Evolutionary conservation across 2,888 invertebrate genomes (phyloP).

Genomic region (Acleris cristana): DNA sequence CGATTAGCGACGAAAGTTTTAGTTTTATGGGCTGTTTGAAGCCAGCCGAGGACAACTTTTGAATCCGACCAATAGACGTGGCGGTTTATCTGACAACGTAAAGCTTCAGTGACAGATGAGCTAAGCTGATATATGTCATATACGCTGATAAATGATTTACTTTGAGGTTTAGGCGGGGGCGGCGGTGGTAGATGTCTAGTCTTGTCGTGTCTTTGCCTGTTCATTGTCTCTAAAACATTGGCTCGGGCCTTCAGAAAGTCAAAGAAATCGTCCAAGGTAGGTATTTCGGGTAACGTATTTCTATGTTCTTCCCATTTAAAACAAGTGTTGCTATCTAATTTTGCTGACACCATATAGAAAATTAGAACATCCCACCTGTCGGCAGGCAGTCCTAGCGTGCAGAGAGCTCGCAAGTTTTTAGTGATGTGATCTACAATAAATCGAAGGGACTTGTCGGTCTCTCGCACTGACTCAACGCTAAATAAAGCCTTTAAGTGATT

Average conservation of each 20-base stretch:
- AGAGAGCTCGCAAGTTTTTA: too few species aligned
- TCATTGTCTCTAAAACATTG: not conserved
- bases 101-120: constrained; percentile 20
- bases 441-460: not conserved
- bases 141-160: too few species aligned
- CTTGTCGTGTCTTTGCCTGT: too few species aligned
- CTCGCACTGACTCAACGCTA: not conserved
- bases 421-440: not conserved
- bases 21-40: not conserved
- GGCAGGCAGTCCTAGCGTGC: too few species aligned
- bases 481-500: not conserved
- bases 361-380: too few species aligned
- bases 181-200: too few species aligned
- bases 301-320: too few species aligned
- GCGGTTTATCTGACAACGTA: constrained; percentile 11
- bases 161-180: too few species aligned
- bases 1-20: constrained; percentile 25
- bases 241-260: not conserved
- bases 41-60: not conserved
- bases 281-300: not conserved
- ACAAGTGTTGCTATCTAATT: too few species aligned
- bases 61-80: not conserved
- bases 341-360: too few species aligned
- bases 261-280: constrained; percentile 5
- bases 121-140: too few species aligned